Base-by-base conservation (phyloP, 2,113 vertebrate species). In the Pimephales promelas region DNA sequence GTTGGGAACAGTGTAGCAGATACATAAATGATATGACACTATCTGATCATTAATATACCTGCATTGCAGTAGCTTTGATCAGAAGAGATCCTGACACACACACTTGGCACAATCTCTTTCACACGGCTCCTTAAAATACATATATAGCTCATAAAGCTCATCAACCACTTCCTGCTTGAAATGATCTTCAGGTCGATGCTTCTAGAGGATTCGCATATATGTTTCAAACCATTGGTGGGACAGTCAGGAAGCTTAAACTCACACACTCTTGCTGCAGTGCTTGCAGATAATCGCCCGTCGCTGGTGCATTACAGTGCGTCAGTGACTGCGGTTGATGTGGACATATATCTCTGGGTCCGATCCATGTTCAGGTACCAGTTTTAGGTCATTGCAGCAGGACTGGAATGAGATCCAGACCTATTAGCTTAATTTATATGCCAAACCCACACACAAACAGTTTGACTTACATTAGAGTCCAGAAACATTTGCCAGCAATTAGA, bases 401-500 rank as follows among this genome's bases (percentile, higher is more conserved):
- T 24, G 79, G 20, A 70, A 70, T 54, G 64, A 81, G 45, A 70
- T 54, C 49, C 61, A 80, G 61, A 34, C 36, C 43, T 34, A 66
- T 49, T 49, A 52, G 40, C 20, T 66, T 34, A 22, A 68, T 81
- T 34, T 54, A 49, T 52, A 70, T 34, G 59, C 79, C 45, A 70
- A 70, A 54, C 24, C 31, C 59, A 47, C 9, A 56, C 28, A 81
- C 62, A 54, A 45, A 49, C 62, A 40, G 28, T 62, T 66, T 64
- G 56, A 34, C 43, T 79, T 66, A 47, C 40, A 66, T 40, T 56
- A 66, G 4, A 66, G 43, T 47, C 61, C 79, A 81, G 45, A 81
- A 81, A 81, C 47, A 54, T 71, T 81, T 56, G 31, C 64, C 79
- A 52, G 64, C 64, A 70, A 80, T 81, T 24, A 70, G 64, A 68